phyloP scores from a whole-genome alignment of 1,140 invertebrate species.

The Triops cancriformis region DNA sequence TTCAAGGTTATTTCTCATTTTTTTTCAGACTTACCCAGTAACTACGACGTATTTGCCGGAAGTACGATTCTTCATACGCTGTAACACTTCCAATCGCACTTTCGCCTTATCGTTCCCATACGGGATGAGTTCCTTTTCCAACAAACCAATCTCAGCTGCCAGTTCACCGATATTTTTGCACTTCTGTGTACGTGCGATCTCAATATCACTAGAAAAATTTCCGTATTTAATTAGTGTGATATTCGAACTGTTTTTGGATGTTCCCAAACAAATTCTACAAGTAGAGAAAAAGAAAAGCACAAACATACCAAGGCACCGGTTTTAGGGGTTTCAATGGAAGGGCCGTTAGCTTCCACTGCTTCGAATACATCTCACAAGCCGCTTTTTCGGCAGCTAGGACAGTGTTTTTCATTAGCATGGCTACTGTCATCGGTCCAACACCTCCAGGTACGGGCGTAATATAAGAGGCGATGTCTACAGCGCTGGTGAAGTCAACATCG shows the following conservation, averaged over 20 bases:
- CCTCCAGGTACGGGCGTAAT: conserved; percentile 98
- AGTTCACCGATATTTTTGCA: conserved; percentile 74
- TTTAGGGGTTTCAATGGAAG: conserved; percentile 49
- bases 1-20: background rate
- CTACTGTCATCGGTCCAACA: conserved; percentile 97
- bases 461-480: conserved; percentile 64
- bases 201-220: conserved; percentile 66
- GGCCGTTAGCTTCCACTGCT: conserved; percentile 54
- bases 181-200: conserved; percentile 73
- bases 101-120: conserved; percentile 96
- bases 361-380: conserved; percentile 46
- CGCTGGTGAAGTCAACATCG: conserved; percentile 84
- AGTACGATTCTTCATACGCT: conserved; percentile 57
- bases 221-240: conserved; percentile 17
- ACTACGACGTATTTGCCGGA: conserved; percentile 92
- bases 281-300: conserved; percentile 17
- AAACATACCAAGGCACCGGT: conserved; percentile 60
- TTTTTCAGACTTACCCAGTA: conserved; percentile 58
- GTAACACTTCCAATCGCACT: conserved; percentile 70
- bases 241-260: background rate
- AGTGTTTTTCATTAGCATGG: conserved; percentile 95
- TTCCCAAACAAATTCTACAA: background rate
- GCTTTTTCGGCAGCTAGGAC: conserved; percentile 66
- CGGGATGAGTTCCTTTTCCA: conserved; percentile 67
- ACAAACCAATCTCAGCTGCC: conserved; percentile 76